phyloP scores from a whole-genome alignment of 2,797 vertebrate genomes.

The Muraenolepis orangiensis region DNA sequence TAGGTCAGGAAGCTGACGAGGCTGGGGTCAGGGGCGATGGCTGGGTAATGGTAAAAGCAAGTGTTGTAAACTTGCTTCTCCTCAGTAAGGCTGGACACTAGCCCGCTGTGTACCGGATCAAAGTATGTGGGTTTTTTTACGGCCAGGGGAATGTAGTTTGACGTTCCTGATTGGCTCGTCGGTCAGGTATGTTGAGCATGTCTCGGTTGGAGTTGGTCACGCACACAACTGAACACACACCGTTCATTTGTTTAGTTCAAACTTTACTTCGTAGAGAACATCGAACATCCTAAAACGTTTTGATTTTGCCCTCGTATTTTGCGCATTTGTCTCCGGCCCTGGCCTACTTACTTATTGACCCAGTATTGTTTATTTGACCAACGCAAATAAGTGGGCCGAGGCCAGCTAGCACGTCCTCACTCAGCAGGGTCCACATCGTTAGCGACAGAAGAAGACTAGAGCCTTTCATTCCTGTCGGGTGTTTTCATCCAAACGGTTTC shows the following conservation, averaged over 20 bases:
- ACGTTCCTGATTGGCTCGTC: too few relatives aligned
- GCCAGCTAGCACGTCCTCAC: constrained; percentile 24
- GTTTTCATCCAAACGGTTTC: neutral
- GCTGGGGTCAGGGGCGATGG: too few relatives aligned
- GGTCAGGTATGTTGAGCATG: neutral
- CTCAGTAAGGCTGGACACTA: neutral
- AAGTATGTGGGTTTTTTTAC: neutral
- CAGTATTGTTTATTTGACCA: constrained; percentile 42
- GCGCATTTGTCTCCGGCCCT: neutral
- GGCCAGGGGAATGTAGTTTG: neutral
- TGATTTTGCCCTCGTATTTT: too few relatives aligned
- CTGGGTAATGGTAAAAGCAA: too few relatives aligned
- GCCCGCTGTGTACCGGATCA: neutral
- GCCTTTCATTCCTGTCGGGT: too few relatives aligned
- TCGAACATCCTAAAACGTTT: neutral
- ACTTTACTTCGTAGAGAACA: neutral
- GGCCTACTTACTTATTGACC: neutral
- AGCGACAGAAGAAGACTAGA: neutral
- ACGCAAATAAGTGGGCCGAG: constrained; percentile 51
- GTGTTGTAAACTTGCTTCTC: neutral
- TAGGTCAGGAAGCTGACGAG: too few relatives aligned
- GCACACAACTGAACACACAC: neutral
- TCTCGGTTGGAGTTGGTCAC: neutral
- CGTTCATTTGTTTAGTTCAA: neutral
- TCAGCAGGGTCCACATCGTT: neutral